Percentiles rank a stretch among this genome's conserved stretches.
These are phyloP conservation scores for Rhinogobio ventralis DNA, from an alignment of 2,797 vertebrate genomes.

Conservation along the genomic window DNA sequence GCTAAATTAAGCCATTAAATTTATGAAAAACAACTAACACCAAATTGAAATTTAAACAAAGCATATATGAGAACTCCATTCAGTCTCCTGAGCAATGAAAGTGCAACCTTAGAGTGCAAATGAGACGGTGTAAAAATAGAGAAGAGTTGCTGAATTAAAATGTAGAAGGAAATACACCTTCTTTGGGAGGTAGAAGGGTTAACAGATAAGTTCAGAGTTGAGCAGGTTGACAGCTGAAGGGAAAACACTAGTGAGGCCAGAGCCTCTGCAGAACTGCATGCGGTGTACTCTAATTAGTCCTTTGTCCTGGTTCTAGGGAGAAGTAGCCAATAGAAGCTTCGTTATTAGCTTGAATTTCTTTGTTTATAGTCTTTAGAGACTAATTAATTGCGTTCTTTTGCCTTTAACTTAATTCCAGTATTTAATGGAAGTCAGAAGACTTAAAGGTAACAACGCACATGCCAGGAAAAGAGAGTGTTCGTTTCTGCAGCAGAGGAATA, in stretches of 20 bases:
- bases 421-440: constrained; percentile 51
- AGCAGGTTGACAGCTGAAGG: constrained; percentile 9
- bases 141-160: neutral
- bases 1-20: neutral
- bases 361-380: constrained; percentile 42
- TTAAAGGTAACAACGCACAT: constrained; percentile 37
- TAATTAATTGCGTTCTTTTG: constrained; percentile 52
- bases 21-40: neutral
- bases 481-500: neutral
- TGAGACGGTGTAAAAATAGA: neutral
- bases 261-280: constrained; percentile 34
- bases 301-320: constrained; percentile 32
- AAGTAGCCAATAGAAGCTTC: constrained; percentile 32
- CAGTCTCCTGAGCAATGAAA: neutral
- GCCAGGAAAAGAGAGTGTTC: neutral
- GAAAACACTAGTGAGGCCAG: constrained; percentile 18
- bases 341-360: constrained; percentile 47
- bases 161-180: neutral
- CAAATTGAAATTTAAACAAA: neutral
- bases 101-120: neutral
- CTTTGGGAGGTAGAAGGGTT: neutral
- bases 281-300: constrained; percentile 47
- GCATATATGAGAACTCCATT: neutral
- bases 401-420: constrained; percentile 41
- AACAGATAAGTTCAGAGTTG: constrained; percentile 13